Percentiles rank a stretch among this genome's conserved stretches.
Conservation (phyloP, 2,888 invertebrate genomes). For the Desoria tigrina region DNA sequence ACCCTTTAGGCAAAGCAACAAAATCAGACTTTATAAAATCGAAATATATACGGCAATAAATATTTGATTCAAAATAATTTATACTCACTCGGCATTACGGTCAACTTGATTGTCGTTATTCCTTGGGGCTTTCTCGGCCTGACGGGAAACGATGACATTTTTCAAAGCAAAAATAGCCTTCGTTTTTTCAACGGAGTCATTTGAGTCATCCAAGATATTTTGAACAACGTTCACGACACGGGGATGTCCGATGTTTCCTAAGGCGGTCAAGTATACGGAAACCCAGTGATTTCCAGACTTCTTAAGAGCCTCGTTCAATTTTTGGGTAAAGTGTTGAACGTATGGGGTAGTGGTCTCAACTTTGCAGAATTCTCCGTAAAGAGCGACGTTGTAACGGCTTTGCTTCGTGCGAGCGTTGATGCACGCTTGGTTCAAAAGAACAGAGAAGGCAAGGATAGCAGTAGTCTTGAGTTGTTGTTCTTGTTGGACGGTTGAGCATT, state of each 20-base stretch:
- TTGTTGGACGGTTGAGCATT: slow-evolving; percentile 48
- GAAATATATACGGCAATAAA: neutral
- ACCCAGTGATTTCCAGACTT: slow-evolving; percentile 45
- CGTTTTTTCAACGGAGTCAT: slow-evolving; percentile 52
- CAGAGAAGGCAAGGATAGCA: slow-evolving; percentile 54
- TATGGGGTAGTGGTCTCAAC: slow-evolving; percentile 44
- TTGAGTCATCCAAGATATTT: slow-evolving; percentile 52
- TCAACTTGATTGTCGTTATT: slow-evolving; percentile 28
- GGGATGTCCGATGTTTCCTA: slow-evolving; percentile 56
- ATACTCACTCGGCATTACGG: slow-evolving; percentile 30
- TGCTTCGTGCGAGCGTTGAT: slow-evolving; percentile 49
- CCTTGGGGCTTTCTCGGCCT: slow-evolving; percentile 41
- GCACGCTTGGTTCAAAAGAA: slow-evolving; percentile 55
- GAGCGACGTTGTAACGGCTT: slow-evolving; percentile 52
- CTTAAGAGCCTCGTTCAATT: slow-evolving; percentile 34
- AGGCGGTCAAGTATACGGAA: slow-evolving; percentile 54
- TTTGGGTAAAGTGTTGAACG: slow-evolving; percentile 45
- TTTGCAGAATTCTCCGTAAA: slow-evolving; percentile 53
- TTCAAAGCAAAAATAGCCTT: slow-evolving; percentile 56
- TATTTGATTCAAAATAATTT: neutral
- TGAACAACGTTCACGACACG: slow-evolving; percentile 54
- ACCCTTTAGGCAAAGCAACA: slow-evolving; percentile 26
- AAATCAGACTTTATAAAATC: slow-evolving; percentile 6
- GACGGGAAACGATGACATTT: slow-evolving; percentile 48
- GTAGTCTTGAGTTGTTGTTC: slow-evolving; percentile 50